These are phyloP conservation scores for Rhagoletis zephyria DNA, from an alignment of 1,140 invertebrate genomes.

Conservation along the genomic window DNA sequence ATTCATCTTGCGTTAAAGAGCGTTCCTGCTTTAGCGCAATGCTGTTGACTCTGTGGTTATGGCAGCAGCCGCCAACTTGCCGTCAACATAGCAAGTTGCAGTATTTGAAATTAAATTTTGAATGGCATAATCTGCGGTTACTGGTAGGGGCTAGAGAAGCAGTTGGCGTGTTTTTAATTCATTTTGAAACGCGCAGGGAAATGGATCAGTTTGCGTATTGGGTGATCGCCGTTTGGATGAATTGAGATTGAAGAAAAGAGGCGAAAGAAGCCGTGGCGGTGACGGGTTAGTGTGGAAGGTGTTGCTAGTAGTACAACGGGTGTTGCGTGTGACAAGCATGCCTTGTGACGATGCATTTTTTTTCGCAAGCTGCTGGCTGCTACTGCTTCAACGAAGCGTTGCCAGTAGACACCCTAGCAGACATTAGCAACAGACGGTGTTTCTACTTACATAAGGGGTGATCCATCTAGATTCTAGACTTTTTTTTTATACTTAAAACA, in stretches of 20 bases:
- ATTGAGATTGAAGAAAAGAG: neutral
- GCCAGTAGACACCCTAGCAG: slow-evolving; percentile 24
- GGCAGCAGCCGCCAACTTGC: slow-evolving; percentile 34
- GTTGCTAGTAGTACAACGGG: neutral
- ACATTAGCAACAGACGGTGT: neutral
- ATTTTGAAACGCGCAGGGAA: neutral
- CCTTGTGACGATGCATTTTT: neutral
- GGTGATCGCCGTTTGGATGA: neutral
- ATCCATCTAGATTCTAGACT: too few species aligned
- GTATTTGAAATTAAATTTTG: slow-evolving; percentile 40
- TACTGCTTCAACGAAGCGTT: slow-evolving; percentile 21
- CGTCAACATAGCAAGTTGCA: slow-evolving; percentile 12
- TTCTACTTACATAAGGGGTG: neutral
- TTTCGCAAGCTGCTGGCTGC: neutral
- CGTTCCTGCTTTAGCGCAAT: neutral
- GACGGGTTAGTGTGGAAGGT: neutral
- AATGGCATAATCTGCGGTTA: slow-evolving; percentile 25
- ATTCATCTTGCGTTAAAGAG: slow-evolving; percentile 29
- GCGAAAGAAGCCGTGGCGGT: neutral
- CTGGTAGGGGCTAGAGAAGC: neutral
- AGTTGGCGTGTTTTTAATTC: neutral
- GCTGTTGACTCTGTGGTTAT: neutral
- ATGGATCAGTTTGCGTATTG: slow-evolving; percentile 35
- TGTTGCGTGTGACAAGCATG: slow-evolving; percentile 9
- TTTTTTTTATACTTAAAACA: too few species aligned